Conservation (phyloP, 2,113 vertebrate genomes). For the Boleophthalmus pectinirostris region DNA sequence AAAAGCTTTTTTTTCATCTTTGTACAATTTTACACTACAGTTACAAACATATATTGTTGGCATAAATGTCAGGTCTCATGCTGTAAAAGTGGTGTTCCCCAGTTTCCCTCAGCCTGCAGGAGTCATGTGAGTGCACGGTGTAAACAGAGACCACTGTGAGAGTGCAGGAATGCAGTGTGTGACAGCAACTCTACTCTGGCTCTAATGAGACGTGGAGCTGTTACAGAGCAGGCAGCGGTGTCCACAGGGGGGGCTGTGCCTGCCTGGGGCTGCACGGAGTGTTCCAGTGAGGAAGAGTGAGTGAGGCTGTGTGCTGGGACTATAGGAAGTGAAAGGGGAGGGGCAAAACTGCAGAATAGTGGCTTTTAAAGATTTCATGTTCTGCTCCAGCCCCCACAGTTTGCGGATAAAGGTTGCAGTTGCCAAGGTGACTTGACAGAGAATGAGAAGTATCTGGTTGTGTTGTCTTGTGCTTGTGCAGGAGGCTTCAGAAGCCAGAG, state of each 20-base stretch:
- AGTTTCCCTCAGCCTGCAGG: slow-evolving; percentile 50
- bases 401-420: slow-evolving; percentile 85
- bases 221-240: slow-evolving; percentile 38
- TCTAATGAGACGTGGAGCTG: slow-evolving; percentile 44
- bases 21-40: background rate
- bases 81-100: slow-evolving; percentile 68
- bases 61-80: background rate
- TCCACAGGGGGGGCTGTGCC: slow-evolving; percentile 20
- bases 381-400: slow-evolving; percentile 73
- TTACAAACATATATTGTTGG: background rate
- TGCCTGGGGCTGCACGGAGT: slow-evolving; percentile 18
- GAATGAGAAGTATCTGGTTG: slow-evolving; percentile 78
- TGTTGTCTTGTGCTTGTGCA: slow-evolving; percentile 64
- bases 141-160: slow-evolving; percentile 51
- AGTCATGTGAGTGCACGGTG: slow-evolving; percentile 50
- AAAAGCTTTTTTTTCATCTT: background rate
- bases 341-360: slow-evolving; percentile 11
- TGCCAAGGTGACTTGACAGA: slow-evolving; percentile 83
- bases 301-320: slow-evolving; percentile 25
- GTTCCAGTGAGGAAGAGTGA: slow-evolving; percentile 39
- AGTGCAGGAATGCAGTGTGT: slow-evolving; percentile 29
- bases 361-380: slow-evolving; percentile 71
- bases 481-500: slow-evolving; percentile 57
- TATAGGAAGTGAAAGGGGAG: slow-evolving; percentile 43
- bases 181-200: slow-evolving; percentile 14